Conservation (phyloP, 1,140 invertebrate species). For the Leptinotarsa defecta region DNA sequence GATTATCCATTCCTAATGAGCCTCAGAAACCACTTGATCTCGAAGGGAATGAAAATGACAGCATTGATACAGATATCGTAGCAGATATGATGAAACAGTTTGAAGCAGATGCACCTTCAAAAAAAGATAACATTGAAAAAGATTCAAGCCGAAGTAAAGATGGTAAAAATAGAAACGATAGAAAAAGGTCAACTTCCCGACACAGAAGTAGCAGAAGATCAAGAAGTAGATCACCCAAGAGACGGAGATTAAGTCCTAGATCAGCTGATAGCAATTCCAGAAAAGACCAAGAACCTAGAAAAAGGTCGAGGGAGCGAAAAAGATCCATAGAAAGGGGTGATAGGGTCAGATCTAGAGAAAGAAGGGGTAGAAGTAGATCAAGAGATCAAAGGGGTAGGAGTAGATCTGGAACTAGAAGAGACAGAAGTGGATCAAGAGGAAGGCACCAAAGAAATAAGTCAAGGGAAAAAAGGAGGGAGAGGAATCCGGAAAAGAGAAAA, state of each 20-base stretch:
- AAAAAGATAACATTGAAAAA: slow-evolving; percentile 30
- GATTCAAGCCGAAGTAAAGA: slow-evolving; percentile 29
- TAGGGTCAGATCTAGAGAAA: slow-evolving; percentile 43
- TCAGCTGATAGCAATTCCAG: slow-evolving; percentile 29
- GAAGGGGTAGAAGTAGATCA: slow-evolving; percentile 47
- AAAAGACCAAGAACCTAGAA: slow-evolving; percentile 38
- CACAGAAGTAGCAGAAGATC: slow-evolving; percentile 49
- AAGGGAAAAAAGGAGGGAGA: slow-evolving; percentile 43
- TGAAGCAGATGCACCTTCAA: slow-evolving; percentile 80
- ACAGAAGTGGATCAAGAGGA: slow-evolving; percentile 37
- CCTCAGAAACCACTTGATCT: slow-evolving; percentile 56
- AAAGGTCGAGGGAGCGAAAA: slow-evolving; percentile 47
- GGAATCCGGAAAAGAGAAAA: slow-evolving; percentile 55
- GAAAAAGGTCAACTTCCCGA: slow-evolving; percentile 36
- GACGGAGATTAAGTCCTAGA: slow-evolving; percentile 34
- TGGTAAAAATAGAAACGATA: slow-evolving; percentile 36
- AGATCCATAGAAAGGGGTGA: slow-evolving; percentile 33
- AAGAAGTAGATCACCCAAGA: slow-evolving; percentile 52
- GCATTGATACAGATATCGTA: slow-evolving; percentile 65
- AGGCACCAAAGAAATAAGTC: slow-evolving; percentile 50
- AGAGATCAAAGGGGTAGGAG: slow-evolving; percentile 51
- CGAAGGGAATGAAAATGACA: slow-evolving; percentile 48
- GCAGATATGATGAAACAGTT: slow-evolving; percentile 87
- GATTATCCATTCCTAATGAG: slow-evolving; percentile 88
- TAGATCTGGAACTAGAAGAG: slow-evolving; percentile 52